phyloP scores from a whole-genome alignment of 1,140 invertebrate genomes.

The Diabrotica undecimpunctata region DNA sequence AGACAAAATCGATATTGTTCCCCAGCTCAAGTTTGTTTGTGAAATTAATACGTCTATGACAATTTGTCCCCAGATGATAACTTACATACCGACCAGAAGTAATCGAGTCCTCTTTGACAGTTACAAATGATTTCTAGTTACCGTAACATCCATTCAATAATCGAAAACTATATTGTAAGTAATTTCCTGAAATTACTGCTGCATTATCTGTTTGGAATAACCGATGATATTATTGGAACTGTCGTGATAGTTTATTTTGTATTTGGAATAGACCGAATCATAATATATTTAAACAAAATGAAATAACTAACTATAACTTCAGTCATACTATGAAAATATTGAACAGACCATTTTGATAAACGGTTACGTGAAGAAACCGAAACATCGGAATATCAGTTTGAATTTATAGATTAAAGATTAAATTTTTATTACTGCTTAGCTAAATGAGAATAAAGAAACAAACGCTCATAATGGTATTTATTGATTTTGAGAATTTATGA shows the following conservation, averaged over 20 bases:
- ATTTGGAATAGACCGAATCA: not conserved
- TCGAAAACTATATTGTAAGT: conserved; percentile 4
- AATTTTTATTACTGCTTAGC: no score
- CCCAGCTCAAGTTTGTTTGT: not conserved
- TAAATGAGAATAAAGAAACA: no score
- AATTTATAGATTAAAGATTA: no score
- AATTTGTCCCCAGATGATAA: conserved; percentile 5
- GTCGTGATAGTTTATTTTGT: not conserved
- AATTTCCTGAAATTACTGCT: conserved; percentile 10
- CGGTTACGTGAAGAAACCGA: no score
- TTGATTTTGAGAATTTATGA: no score
- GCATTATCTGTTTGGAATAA: not conserved
- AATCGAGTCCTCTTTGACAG: conserved; percentile 11
- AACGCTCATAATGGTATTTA: no score
- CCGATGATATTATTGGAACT: not conserved
- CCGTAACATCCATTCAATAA: conserved; percentile 4
- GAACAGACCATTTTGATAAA: no score
- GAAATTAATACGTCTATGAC: conserved; percentile 10
- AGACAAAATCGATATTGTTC: conserved; percentile 5
- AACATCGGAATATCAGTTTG: no score
- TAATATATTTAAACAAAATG: no score
- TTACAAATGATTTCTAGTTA: conserved; percentile 13
- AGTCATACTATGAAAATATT: no score
- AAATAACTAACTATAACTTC: no score
- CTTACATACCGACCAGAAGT: not conserved